Evolutionary conservation across 1,140 invertebrate genomes (phyloP), one percentile per base, ranked within the genome.

Genomic region (Ectropis grisescens): DNA sequence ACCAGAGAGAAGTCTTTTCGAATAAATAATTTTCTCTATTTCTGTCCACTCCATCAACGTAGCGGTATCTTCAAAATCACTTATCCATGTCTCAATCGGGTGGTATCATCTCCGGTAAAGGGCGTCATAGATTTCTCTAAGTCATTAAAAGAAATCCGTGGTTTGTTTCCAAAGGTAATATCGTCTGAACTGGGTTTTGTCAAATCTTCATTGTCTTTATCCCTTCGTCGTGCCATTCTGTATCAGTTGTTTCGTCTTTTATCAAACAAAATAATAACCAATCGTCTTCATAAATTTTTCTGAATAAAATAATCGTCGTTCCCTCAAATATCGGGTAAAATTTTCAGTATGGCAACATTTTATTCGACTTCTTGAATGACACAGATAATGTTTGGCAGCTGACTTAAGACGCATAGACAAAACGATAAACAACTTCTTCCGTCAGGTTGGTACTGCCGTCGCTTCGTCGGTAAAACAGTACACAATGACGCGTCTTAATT

Each of bases 101-200:
- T 41, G 38, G 5, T 37, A 16, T 47, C 38, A 30, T 47, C 38
- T 8, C 44, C 44, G 11, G 10, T 47, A 27, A 47, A 47, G 3
- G 12, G 9, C 7, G 24, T 47, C 34, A 47, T 37, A 0, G 44
- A 47, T n/a, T 47, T 47, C 13, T 47, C 33, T 13, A 47, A 30
- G 32, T 47, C 34, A 1, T 16, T 29, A 19, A 47, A 37, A 11
- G 32, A 41, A 29, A 0, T 13, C n/a, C 29, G 13, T 15, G 19
- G 19, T 9, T 4, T 22, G 19, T 4, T 5, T 22, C 19, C 19
- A 22, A 9, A 22, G 9, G 9, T 5, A 9, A 9, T 22, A 22
- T 4, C 10, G 14, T 31, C 29, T 15, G 4, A 5, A 4, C 9
- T 22, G 4, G 4, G 4, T 22, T 5, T 9, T 9, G 19, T 5